These are phyloP conservation scores for Venturia canescens DNA, from an alignment of 1,140 invertebrate species.

Conservation along the genomic window DNA sequence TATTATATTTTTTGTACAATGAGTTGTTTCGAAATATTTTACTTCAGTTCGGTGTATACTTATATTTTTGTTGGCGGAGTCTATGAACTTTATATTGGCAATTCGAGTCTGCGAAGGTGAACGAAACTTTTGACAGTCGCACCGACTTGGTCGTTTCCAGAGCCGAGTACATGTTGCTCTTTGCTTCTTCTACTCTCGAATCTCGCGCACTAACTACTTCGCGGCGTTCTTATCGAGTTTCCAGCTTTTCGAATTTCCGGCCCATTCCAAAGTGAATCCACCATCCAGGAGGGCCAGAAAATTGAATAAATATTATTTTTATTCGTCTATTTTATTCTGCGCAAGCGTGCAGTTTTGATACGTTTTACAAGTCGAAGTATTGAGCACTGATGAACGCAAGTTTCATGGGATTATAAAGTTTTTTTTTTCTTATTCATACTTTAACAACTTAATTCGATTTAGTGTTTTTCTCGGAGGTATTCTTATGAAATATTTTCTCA, in stretches of 20 bases:
- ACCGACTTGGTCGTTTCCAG: not conserved
- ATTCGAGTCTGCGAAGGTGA: conserved; percentile 4
- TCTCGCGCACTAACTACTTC: conserved; percentile 11
- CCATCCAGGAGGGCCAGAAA: not conserved
- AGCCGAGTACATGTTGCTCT: not conserved
- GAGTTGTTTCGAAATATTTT: not conserved
- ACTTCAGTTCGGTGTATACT: not conserved
- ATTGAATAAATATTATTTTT: not conserved
- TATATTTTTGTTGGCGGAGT: not conserved
- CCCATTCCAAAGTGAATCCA: too few relatives aligned
- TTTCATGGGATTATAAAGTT: too few relatives aligned
- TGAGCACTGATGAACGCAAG: too few relatives aligned
- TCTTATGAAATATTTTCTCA: not conserved
- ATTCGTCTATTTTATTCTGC: not conserved
- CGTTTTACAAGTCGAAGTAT: too few relatives aligned
- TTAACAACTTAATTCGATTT: too few relatives aligned
- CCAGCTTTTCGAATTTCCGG: not conserved
- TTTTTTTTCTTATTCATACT: too few relatives aligned
- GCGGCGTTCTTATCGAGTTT: conserved; percentile 2
- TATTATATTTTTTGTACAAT: too few relatives aligned
- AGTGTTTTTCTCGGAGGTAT: not conserved
- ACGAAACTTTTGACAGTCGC: conserved; percentile 20
- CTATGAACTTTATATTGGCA: not conserved
- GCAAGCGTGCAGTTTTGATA: not conserved
- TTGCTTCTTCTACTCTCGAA: not conserved